These are phyloP conservation scores for Microvelia longipes DNA, from an alignment of 1,140 invertebrate genomes.

Conservation along the genomic window DNA sequence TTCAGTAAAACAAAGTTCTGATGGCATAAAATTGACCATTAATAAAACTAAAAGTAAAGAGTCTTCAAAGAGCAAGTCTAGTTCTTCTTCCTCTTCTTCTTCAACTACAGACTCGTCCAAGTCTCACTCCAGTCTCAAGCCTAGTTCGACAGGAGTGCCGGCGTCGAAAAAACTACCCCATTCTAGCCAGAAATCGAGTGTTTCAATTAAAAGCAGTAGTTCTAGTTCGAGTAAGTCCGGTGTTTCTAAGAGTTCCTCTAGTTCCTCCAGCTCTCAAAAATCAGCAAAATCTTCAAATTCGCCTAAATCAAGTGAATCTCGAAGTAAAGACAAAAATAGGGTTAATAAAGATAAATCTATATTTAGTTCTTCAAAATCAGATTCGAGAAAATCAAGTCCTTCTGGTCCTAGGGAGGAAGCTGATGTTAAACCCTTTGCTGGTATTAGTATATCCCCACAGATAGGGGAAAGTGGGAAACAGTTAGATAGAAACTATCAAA, in stretches of 20 bases:
- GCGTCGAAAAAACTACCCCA: conserved; percentile 57
- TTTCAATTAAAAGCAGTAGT: conserved; percentile 18
- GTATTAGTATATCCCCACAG: conserved; percentile 35
- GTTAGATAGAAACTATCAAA: conserved; percentile 69
- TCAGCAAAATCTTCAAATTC: conserved; percentile 11
- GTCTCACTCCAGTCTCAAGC: conserved; percentile 67
- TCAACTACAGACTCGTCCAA: conserved; percentile 53
- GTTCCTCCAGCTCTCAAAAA: conserved; percentile 31
- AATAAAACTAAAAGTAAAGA: conserved; percentile 64
- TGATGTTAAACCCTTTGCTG: conserved; percentile 39
- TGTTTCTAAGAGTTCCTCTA: conserved; percentile 19
- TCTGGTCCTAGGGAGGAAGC: conserved; percentile 41
- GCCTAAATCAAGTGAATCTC: conserved; percentile 18
- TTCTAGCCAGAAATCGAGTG: conserved; percentile 10
- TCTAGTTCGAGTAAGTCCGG: conserved; percentile 6
- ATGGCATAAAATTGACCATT: conserved; percentile 77
- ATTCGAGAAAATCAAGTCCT: conserved; percentile 46
- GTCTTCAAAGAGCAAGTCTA: conserved; percentile 27
- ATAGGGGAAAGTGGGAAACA: conserved; percentile 61
- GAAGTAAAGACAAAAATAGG: conserved; percentile 33
- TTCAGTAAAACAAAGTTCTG: conserved; percentile 67
- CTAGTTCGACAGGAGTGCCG: conserved; percentile 62
- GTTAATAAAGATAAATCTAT: conserved; percentile 44
- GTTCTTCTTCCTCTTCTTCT: conserved; percentile 17
- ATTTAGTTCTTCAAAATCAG: conserved; percentile 41